A percentile compares a stretch with the other conserved stretches of the same genome.
phyloP scores from a whole-genome alignment of 2,797 vertebrate species.

The Leptoclinus maculatus region DNA sequence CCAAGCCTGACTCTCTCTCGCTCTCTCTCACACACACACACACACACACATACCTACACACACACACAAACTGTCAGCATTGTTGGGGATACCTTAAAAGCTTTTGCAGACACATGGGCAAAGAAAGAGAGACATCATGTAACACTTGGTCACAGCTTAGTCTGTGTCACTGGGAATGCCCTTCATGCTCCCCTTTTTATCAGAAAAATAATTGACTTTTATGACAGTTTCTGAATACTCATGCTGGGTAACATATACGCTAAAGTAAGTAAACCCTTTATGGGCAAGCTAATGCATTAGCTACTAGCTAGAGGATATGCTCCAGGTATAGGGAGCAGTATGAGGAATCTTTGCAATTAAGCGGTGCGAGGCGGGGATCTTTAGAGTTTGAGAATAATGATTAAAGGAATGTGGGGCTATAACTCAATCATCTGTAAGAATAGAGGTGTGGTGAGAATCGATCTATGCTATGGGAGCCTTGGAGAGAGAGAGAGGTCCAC shows the following conservation, averaged over 20 bases:
- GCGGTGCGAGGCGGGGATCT: background rate
- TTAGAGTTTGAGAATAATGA: constrained; percentile 43
- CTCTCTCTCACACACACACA: background rate
- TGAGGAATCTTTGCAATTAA: constrained; percentile 40
- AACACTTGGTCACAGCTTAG: constrained; percentile 39
- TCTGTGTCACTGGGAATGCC: constrained; percentile 30
- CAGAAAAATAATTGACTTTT: constrained; percentile 42
- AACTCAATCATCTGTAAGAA: constrained; percentile 48
- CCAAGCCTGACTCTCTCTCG: background rate
- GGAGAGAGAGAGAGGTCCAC: background rate
- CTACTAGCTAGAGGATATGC: constrained; percentile 23
- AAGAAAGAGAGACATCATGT: constrained; percentile 26
- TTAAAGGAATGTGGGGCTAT: constrained; percentile 49
- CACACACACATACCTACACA: background rate
- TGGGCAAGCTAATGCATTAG: constrained; percentile 33
- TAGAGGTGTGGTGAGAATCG: constrained; percentile 22
- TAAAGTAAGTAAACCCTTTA: constrained; percentile 28
- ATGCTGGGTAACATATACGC: constrained; percentile 31
- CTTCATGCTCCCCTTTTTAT: constrained; percentile 28
- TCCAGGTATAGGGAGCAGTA: constrained; percentile 33
- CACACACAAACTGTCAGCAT: constrained; percentile 1
- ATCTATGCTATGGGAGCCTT: constrained; percentile 23
- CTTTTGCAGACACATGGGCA: constrained; percentile 9
- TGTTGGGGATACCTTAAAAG: constrained; percentile 27
- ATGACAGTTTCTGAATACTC: constrained; percentile 37